Conservation (phyloP, 2,888 invertebrate species). For the Lapara coniferarum region DNA sequence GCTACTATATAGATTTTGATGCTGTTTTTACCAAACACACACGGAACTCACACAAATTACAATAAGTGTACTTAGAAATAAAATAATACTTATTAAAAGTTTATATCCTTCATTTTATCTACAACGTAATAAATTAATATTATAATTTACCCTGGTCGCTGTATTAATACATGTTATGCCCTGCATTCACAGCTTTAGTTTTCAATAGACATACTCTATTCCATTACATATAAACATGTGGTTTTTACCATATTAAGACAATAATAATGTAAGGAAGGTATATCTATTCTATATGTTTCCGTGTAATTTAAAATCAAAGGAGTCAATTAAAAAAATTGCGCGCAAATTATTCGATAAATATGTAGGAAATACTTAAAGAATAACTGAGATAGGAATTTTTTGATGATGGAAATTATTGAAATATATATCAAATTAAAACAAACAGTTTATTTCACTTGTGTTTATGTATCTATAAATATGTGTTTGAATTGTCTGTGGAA, state of each 20-base stretch:
- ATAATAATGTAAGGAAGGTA: conserved; percentile 26
- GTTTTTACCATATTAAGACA: conserved; percentile 22
- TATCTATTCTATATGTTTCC: conserved; percentile 20
- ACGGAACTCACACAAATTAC: too few relatives aligned
- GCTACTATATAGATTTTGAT: too few relatives aligned
- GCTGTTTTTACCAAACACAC: too few relatives aligned
- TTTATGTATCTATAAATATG: too few relatives aligned
- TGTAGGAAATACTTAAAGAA: conserved; percentile 10
- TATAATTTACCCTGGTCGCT: not conserved
- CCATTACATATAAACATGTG: conserved; percentile 24
- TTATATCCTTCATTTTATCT: not conserved
- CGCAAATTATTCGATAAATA: not conserved
- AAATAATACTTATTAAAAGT: too few relatives aligned
- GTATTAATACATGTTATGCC: not conserved
- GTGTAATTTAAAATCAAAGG: conserved; percentile 20
- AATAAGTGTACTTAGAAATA: too few relatives aligned
- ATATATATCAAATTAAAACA: too few relatives aligned
- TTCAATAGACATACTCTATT: conserved; percentile 17
- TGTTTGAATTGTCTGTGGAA: too few relatives aligned
- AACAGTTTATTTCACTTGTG: too few relatives aligned
- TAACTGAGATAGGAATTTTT: not conserved
- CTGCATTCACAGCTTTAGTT: not conserved
- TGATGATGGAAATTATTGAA: too few relatives aligned
- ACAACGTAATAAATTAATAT: not conserved
- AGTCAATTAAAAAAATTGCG: conserved; percentile 12